Evolutionary conservation across 2,797 vertebrate species (phyloP).

Genomic region (Semaprochilodus insignis): DNA sequence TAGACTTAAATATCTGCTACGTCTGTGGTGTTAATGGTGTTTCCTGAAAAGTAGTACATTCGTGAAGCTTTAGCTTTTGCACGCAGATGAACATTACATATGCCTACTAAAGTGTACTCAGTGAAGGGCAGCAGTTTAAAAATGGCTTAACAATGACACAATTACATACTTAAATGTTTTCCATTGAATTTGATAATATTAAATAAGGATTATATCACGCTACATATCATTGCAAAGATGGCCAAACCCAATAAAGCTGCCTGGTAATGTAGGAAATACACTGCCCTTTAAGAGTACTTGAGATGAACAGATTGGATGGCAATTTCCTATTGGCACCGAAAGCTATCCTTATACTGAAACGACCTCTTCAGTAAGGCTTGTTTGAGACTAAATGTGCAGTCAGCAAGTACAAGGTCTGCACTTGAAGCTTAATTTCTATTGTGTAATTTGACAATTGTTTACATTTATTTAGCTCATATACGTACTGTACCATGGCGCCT

Average conservation of each 20-base stretch:
- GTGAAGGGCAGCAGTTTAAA: not conserved
- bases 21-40: not conserved
- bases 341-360: not conserved
- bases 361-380: not conserved
- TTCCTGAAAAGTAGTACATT: constrained; percentile 8
- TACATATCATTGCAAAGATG: not conserved
- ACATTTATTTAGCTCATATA: not conserved
- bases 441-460: not conserved
- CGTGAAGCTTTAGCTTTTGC: not conserved
- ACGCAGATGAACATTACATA: not conserved
- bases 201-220: constrained; percentile 8
- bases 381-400: not conserved
- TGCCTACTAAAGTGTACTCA: not conserved
- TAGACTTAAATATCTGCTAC: not conserved
- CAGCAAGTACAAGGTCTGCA: not conserved
- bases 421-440: not conserved
- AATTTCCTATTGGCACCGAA: constrained; percentile 7
- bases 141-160: no score
- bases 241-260: constrained; percentile 17
- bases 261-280: constrained; percentile 1
- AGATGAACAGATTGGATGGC: constrained; percentile 22
- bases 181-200: constrained; percentile 12
- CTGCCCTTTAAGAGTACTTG: not conserved
- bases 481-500: not conserved
- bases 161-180: not conserved